phyloP scores from a whole-genome alignment of 2,888 invertebrate species.

The Drosophila kuntzei region DNA sequence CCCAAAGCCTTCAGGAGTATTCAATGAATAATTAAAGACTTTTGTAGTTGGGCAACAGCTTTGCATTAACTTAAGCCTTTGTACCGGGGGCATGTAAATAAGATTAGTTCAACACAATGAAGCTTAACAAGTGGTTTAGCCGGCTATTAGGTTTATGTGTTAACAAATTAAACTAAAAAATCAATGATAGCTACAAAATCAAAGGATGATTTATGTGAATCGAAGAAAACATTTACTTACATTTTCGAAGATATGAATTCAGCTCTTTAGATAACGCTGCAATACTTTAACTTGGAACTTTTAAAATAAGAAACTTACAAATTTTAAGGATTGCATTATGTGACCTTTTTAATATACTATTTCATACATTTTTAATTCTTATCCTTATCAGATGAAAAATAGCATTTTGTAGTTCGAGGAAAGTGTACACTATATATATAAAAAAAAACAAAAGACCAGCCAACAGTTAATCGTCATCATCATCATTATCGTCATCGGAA shows the following conservation, averaged over 20 bases:
- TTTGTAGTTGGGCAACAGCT: not conserved
- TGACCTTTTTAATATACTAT: slow-evolving; percentile 16
- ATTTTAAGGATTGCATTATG: slow-evolving; percentile 2
- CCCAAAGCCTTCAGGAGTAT: slow-evolving; percentile 5
- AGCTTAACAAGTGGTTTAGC: not conserved
- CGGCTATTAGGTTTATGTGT: not conserved
- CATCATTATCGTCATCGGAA: slow-evolving; percentile 58
- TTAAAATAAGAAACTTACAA: not conserved
- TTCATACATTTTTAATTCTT: slow-evolving; percentile 31
- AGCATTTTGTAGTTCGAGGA: slow-evolving; percentile 35
- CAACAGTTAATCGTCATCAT: slow-evolving; percentile 55
- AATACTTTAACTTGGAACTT: not conserved
- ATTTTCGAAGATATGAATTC: too few species aligned
- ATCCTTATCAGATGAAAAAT: slow-evolving; percentile 20
- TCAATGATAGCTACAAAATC: not conserved
- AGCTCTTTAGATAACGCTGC: too few species aligned
- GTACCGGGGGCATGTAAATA: not conserved
- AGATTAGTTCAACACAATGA: not conserved
- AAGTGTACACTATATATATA: slow-evolving; percentile 39
- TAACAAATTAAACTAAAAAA: not conserved
- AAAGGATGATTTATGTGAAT: too few species aligned
- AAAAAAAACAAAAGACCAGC: slow-evolving; percentile 52
- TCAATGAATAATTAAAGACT: slow-evolving; percentile 12
- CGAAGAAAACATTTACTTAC: too few species aligned
- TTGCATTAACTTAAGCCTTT: not conserved